These are phyloP conservation scores for Nomada fabriciana DNA, from an alignment of 2,888 invertebrate genomes.

Conservation along the genomic window DNA sequence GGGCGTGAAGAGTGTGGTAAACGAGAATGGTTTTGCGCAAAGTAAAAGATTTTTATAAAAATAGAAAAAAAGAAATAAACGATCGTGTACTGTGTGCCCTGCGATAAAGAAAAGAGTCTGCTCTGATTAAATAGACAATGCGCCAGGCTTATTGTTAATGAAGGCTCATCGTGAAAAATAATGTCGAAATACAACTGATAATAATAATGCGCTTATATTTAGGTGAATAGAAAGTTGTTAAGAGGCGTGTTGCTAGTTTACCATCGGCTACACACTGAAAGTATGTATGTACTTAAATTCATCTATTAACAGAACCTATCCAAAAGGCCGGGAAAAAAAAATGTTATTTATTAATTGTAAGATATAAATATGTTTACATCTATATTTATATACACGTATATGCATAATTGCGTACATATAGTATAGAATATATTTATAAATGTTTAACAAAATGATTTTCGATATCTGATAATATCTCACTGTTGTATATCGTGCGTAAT, in stretches of 20 bases:
- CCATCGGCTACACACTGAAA: conserved; percentile 74
- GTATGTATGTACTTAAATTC: conserved; percentile 77
- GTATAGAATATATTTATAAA: conserved; percentile 62
- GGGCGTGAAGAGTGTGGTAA: too few species aligned
- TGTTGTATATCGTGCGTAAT: conserved; percentile 23
- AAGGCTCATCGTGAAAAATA: conserved; percentile 18
- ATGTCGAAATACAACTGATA: conserved; percentile 53
- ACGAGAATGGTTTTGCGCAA: background rate
- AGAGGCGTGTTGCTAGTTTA: conserved; percentile 63
- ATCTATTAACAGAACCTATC: conserved; percentile 73
- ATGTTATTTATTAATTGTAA: conserved; percentile 76
- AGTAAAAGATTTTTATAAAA: background rate
- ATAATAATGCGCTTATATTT: conserved; percentile 62
- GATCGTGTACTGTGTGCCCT: background rate
- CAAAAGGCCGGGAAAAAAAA: conserved; percentile 71
- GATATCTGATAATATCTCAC: conserved; percentile 27
- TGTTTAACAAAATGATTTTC: conserved; percentile 51
- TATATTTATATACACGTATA: conserved; percentile 3
- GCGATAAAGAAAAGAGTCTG: conserved; percentile 26
- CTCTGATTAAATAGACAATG: conserved; percentile 31
- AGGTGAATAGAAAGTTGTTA: conserved; percentile 68
- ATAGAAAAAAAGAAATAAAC: background rate
- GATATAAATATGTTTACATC: conserved; percentile 56
- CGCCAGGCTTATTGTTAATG: conserved; percentile 28
- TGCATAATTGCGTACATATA: conserved; percentile 35